A percentile compares a stretch with the other conserved stretches of the same genome.
These are phyloP conservation scores for Tenthredo distinguenda DNA, from an alignment of 2,888 invertebrate species.

Conservation along the genomic window DNA sequence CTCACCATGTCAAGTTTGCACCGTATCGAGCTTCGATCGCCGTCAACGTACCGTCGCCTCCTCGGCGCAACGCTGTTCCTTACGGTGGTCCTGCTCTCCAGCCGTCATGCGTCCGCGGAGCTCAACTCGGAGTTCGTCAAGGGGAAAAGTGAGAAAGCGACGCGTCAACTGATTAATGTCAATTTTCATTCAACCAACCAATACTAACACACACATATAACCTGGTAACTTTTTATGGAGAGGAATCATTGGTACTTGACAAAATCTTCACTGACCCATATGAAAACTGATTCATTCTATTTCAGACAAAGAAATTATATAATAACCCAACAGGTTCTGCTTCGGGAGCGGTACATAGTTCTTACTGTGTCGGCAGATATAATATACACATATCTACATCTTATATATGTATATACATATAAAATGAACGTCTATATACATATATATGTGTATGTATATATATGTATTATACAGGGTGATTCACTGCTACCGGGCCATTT, in stretches of 20 bases:
- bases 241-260: conserved; percentile 45
- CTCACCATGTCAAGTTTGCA: conserved; percentile 75
- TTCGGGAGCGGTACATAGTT: not conserved
- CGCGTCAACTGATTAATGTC: not conserved
- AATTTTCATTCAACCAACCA: not conserved
- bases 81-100: conserved; percentile 67
- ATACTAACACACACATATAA: not conserved
- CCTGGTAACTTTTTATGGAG: not conserved
- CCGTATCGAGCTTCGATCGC: conserved; percentile 73
- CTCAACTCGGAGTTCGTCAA: conserved; percentile 86
- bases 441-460: too few relatives aligned
- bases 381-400: too few relatives aligned
- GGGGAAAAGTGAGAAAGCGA: conserved; percentile 85
- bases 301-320: not conserved
- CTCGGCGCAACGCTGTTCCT: conserved; percentile 64
- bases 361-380: not conserved
- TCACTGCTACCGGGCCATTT: too few relatives aligned
- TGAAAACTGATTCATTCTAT: not conserved
- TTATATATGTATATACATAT: too few relatives aligned
- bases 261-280: conserved; percentile 1
- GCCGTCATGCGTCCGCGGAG: conserved; percentile 71
- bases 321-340: not conserved
- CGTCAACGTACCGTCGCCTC: conserved; percentile 67
- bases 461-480: too few relatives aligned
- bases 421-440: too few relatives aligned